phyloP scores from a whole-genome alignment of 2,113 vertebrate species.

The Falco punctatus region DNA sequence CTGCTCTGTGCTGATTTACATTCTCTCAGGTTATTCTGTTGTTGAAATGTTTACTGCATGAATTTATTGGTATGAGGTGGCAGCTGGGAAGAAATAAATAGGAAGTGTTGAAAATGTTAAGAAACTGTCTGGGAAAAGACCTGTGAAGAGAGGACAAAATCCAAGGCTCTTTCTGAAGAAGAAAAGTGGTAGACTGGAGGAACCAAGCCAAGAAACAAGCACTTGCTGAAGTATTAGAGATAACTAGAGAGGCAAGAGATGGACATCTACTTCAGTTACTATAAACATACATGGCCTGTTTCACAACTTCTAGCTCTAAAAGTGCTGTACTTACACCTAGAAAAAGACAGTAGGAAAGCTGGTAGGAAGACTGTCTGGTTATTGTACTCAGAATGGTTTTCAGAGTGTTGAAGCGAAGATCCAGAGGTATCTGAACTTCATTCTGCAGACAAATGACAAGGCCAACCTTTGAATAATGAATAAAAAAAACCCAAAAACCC shows the following conservation, averaged over 20 bases:
- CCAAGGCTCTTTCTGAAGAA: not conserved
- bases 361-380: not conserved
- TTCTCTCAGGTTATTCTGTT: not conserved
- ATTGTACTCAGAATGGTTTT: not conserved
- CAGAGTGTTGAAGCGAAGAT: not conserved
- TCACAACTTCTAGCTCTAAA: not conserved
- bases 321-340: not conserved
- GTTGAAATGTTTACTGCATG: not conserved
- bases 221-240: not conserved
- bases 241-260: not conserved
- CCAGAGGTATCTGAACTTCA: not conserved
- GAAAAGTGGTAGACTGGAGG: not conserved
- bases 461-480: not conserved
- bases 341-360: not conserved
- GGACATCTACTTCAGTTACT: not conserved
- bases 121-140: not conserved
- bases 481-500: not conserved
- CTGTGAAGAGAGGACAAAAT: not conserved
- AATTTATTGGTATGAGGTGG: not conserved
- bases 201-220: not conserved
- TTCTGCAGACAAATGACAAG: not conserved
- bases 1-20: constrained; percentile 6
- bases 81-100: not conserved
- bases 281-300: not conserved
- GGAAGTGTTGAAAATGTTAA: not conserved